Evolutionary conservation across 2,888 invertebrate species (phyloP), one percentile per base, ranked within the genome.

Genomic region (Meta bourneti): DNA sequence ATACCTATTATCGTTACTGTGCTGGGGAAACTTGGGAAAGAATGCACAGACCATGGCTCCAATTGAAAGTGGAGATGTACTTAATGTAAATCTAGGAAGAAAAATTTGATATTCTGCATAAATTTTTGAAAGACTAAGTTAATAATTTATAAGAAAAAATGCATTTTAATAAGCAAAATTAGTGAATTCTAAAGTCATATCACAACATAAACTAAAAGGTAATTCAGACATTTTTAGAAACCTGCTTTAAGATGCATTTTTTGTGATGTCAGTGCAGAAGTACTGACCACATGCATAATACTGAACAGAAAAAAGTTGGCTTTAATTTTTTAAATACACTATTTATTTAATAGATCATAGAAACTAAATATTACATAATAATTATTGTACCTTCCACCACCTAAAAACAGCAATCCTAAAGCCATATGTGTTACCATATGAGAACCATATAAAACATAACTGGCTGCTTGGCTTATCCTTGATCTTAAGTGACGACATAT

Each of bases 371-470:
- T 19, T 9, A 72, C 19, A 20, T 72, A 51, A 49, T n/a, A 16
- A 16, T 51, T 34, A 82, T n/a, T 7, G 19, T 97, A 98, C 93
- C 98, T 96, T 0, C 99, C 99, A 48, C 98, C 98, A 8, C 99
- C 99, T 81, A 99, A 95, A 95, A 99, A 99, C 74, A 99, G 95
- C 93, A 99, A 96, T 0, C 99, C 99, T 72, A 99, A 95, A 0
- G 99, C 97, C 97, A 98, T 98, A 95, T 99, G 98, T n/a, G 98
- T 97, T 16, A 98, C 98, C 96, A 99, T 97, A 96, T 99, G 98
- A 13, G 97, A 97, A 49, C 98, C 98, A 95, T 99, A 98, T 0
- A 98, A 97, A 82, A 97, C 97, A 71, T 97, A 96, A 81, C 96
- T 96, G 79, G 94, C 93, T 7, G 94, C 93, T 0, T 96, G 96